Percentiles rank a stretch among this genome's conserved stretches.
Evolutionary conservation across 2,113 vertebrate genomes (phyloP).

Genomic region (Ammodytes marinus): DNA sequence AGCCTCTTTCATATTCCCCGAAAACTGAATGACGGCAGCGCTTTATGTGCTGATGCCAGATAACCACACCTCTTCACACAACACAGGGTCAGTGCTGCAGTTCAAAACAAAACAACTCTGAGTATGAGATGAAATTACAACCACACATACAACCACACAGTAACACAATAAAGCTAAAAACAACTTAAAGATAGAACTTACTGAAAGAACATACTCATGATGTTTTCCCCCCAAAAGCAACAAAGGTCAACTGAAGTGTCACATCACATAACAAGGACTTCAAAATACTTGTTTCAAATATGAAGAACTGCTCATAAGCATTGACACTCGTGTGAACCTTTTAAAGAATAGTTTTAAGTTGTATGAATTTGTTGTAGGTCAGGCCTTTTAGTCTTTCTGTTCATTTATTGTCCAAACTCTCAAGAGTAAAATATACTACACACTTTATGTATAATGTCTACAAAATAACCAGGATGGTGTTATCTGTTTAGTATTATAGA

Average conservation of each 20-base stretch:
- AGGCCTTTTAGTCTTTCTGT: too few relatives aligned
- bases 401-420: too few relatives aligned
- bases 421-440: too few relatives aligned
- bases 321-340: background rate
- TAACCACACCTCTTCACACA: conserved; percentile 54
- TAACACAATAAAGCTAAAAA: background rate
- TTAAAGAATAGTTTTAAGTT: background rate
- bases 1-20: conserved; percentile 52
- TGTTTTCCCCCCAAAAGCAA: background rate
- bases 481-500: too few relatives aligned
- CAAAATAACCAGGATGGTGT: too few relatives aligned
- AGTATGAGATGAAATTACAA: background rate
- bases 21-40: conserved; percentile 54
- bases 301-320: background rate
- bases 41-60: conserved; percentile 38
- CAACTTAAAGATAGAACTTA: background rate
- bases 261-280: background rate
- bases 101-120: background rate
- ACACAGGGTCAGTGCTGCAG: background rate
- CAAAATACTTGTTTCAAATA: background rate
- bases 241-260: background rate
- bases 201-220: background rate
- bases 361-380: too few relatives aligned
- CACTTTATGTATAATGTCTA: too few relatives aligned
- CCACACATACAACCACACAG: background rate